Evolutionary conservation across 2,797 vertebrate genomes (phyloP).

Genomic region (Semaprochilodus insignis): DNA sequence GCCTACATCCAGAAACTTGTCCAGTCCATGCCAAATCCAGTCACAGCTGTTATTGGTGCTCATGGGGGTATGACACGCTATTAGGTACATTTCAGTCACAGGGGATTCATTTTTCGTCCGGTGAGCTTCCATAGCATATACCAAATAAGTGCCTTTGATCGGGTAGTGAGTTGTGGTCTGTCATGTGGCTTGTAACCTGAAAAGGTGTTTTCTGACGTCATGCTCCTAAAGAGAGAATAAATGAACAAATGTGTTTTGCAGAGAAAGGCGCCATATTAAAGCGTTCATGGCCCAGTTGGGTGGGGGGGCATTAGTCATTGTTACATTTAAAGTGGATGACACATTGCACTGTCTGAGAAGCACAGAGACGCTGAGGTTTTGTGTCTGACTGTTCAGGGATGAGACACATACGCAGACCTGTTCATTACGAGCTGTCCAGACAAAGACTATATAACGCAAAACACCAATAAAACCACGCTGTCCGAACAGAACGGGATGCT

Average conservation of each 20-base stretch:
- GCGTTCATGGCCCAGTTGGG: constrained; percentile 26
- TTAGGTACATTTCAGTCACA: no score
- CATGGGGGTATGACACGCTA: no score
- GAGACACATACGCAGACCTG: constrained; percentile 39
- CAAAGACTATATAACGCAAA: constrained; percentile 48
- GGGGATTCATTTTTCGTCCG: no score
- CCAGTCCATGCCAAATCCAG: no score
- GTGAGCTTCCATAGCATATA: no score
- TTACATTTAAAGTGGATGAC: constrained; percentile 55
- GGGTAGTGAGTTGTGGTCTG: not conserved
- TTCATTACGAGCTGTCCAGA: constrained; percentile 59
- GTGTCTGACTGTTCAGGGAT: constrained; percentile 41
- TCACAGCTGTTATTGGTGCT: no score
- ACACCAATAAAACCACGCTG: constrained; percentile 53
- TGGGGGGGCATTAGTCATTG: constrained; percentile 38
- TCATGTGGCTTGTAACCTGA: not conserved
- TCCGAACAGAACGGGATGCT: constrained; percentile 33
- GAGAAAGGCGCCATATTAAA: constrained; percentile 1
- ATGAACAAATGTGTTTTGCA: constrained; percentile 28
- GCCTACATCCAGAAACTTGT: no score
- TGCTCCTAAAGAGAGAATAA: not conserved
- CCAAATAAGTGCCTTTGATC: no score
- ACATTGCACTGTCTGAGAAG: constrained; percentile 49
- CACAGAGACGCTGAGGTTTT: constrained; percentile 43
- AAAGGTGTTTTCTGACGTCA: constrained; percentile 5